phyloP scores from a whole-genome alignment of 1,140 invertebrate genomes.

The Lepidurus packardi region DNA sequence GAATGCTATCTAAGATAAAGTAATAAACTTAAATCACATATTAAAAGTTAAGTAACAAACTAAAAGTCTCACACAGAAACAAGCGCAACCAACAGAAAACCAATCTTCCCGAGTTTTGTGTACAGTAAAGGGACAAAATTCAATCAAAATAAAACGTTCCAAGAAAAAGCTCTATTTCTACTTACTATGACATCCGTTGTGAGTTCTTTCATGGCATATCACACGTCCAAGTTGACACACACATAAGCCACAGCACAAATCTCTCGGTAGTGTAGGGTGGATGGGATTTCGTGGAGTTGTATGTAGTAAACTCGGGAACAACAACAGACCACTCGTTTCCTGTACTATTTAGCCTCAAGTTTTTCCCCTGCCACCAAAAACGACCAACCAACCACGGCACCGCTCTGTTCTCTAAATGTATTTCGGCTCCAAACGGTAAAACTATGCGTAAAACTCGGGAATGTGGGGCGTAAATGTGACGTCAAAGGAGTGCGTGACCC shows the following conservation, averaged over 20 bases:
- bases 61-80: no score
- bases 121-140: neutral
- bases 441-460: neutral
- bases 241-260: neutral
- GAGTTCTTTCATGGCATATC: neutral
- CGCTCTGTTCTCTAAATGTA: slow-evolving; percentile 7
- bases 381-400: neutral
- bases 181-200: neutral
- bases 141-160: neutral
- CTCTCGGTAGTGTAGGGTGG: neutral
- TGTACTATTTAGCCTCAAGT: neutral
- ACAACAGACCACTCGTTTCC: neutral
- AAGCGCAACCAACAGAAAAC: no score
- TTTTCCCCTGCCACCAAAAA: neutral
- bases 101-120: neutral
- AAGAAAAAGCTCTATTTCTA: neutral
- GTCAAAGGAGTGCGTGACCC: slow-evolving; percentile 13
- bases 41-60: no score
- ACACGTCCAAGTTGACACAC: neutral
- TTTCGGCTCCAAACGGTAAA: neutral
- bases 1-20: no score
- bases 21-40: no score
- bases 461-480: slow-evolving; percentile 18
- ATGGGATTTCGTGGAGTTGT: no score
- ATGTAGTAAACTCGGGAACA: neutral